These are phyloP conservation scores for Nephrotoma flavescens DNA, from an alignment of 2,888 invertebrate genomes.

Conservation along the genomic window DNA sequence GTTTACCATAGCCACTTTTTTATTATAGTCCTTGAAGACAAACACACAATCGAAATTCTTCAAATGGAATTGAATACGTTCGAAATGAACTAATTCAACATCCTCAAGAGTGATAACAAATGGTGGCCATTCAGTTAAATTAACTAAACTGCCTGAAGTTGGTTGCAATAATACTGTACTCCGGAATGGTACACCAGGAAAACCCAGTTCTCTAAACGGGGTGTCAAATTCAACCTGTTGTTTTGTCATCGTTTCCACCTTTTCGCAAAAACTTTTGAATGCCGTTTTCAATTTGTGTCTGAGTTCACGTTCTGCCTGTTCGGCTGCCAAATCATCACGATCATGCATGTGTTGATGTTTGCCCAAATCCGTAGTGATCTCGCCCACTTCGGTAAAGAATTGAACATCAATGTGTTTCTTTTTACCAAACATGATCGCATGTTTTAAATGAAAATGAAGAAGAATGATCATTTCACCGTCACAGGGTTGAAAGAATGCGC, in stretches of 20 bases:
- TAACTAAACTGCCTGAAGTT: constrained; percentile 94
- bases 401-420: constrained; percentile 99
- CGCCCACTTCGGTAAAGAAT: constrained; percentile 99
- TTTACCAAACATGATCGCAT: constrained; percentile 99
- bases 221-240: constrained; percentile 97
- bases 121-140: constrained; percentile 97
- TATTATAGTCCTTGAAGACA: constrained; percentile 94
- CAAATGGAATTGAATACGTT: constrained; percentile 94
- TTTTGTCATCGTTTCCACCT: constrained; percentile 89
- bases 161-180: constrained; percentile 94
- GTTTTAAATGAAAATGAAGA: constrained; percentile 95
- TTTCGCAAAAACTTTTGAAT: constrained; percentile 97
- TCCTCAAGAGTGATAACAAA: constrained; percentile 97
- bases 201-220: constrained; percentile 95
- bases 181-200: constrained; percentile 93
- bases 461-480: constrained; percentile 99
- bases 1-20: constrained; percentile 91
- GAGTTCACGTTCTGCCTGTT: constrained; percentile 94
- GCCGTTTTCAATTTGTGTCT: constrained; percentile 93
- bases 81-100: constrained; percentile 96
- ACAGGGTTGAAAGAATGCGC: constrained; percentile 98
- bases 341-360: constrained; percentile 99
- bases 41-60: constrained; percentile 99
- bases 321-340: constrained; percentile 94
- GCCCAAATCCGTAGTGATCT: constrained; percentile 97